Base-by-base conservation (phyloP, 2,888 invertebrate species). In the Geotrupes spiniger region DNA sequence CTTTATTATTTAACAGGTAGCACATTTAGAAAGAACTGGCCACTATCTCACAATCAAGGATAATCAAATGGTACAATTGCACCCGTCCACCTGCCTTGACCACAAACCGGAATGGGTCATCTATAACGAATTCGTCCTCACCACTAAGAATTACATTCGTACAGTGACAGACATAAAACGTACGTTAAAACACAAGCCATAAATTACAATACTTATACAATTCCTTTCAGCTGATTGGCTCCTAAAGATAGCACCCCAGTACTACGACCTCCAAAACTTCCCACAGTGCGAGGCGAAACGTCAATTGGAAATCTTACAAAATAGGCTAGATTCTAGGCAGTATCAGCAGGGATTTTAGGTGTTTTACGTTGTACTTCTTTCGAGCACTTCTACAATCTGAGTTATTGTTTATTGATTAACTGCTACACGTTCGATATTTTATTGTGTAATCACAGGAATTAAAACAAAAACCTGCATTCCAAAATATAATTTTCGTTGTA, bases 101-200 rank as follows among this genome's bases (percentile, higher is more conserved):
- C 99, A 99, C 76, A 99, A 99, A 73, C 99, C 99, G 1, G 99
- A 99, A 75, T 99, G 99, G 99, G 98, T 98, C 29, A 88, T 99
- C 51, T 99, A 99, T 77, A 98, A 99, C 76, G 99, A 99, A 78
- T 99, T 99, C 70, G 99, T 99, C 38, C 79, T 99, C 59, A 99
- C 99, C 53, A 97, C 98, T 51, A 99, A 99, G 77, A 99, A 99
- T 76, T 99, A 99, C 73, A 99, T 99, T 64, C 81, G 99, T 59
- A 99, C 98, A 0, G 97, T 98, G 9, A 97, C 97, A 0, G 99
- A 99, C 67, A 92, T 99, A 57, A 98, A 98, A 79, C 96, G 98
- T 97, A 74, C 83, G 87, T 81, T 31, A 17, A 10, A 4, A 10
- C 1, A 0, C 9, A 3, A 41, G 4, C 8, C 33, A 11, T 33